A percentile compares a stretch with the other conserved stretches of the same genome.
Evolutionary conservation across 2,797 vertebrate species (phyloP).

Genomic region (Synanceia verrucosa): DNA sequence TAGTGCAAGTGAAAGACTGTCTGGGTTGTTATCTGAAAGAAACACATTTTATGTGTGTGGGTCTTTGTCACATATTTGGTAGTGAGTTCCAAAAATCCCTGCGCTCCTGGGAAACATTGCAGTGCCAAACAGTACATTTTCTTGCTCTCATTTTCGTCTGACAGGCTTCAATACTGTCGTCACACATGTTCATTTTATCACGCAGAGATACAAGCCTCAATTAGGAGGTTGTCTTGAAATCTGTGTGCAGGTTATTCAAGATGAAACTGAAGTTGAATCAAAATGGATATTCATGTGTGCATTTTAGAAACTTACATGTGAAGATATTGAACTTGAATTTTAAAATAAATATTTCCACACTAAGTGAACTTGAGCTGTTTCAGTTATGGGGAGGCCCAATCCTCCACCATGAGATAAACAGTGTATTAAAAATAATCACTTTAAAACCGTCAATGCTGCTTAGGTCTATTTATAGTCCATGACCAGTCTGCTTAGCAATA

Average conservation of each 20-base stretch:
- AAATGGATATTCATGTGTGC: conserved; percentile 30
- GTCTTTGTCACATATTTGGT: conserved; percentile 45
- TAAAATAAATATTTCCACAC: conserved; percentile 66
- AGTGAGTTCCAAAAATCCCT: conserved; percentile 44
- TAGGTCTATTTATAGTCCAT: conserved; percentile 36
- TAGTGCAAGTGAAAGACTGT: conserved; percentile 65
- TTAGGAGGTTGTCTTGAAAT: conserved; percentile 30
- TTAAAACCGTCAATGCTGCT: conserved; percentile 15
- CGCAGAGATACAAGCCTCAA: conserved; percentile 1
- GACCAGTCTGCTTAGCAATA: conserved; percentile 23
- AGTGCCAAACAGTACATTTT: conserved; percentile 45
- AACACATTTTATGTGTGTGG: conserved; percentile 58
- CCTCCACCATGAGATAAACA: not conserved
- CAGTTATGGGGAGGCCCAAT: conserved; percentile 3
- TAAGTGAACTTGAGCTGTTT: conserved; percentile 35
- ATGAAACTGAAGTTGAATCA: conserved; percentile 11
- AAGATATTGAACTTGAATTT: conserved; percentile 63
- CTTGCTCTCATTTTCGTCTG: conserved; percentile 26
- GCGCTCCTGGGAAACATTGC: conserved; percentile 2
- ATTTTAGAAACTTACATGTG: conserved; percentile 49
- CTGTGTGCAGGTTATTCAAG: conserved; percentile 10
- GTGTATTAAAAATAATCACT: conserved; percentile 8
- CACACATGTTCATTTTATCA: conserved; percentile 25
- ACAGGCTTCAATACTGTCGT: conserved; percentile 10
- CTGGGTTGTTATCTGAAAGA: conserved; percentile 59